phyloP scores from a whole-genome alignment of 2,888 invertebrate genomes.

The Tiliacea aurago region DNA sequence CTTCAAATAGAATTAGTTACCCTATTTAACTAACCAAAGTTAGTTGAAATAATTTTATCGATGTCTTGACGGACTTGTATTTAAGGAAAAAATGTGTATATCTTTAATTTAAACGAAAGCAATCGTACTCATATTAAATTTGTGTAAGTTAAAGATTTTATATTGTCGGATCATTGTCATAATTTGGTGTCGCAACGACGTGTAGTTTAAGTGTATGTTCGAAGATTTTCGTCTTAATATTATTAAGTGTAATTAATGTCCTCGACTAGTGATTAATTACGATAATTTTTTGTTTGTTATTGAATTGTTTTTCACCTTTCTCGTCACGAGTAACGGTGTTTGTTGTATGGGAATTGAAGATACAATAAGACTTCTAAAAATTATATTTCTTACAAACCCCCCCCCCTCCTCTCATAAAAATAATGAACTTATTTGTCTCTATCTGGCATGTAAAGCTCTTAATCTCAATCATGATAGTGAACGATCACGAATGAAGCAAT shows the following conservation, averaged over 20 bases:
- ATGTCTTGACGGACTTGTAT: slow-evolving; percentile 45
- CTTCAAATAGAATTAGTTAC: slow-evolving; percentile 56
- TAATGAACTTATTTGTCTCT: neutral
- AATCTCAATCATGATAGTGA: neutral
- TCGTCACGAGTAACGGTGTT: slow-evolving; percentile 87
- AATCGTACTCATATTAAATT: slow-evolving; percentile 64
- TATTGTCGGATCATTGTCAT: slow-evolving; percentile 62
- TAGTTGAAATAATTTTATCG: slow-evolving; percentile 56
- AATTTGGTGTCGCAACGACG: slow-evolving; percentile 70
- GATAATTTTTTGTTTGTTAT: slow-evolving; percentile 81
- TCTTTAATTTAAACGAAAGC: slow-evolving; percentile 67
- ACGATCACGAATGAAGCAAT: neutral
- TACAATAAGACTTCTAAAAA: slow-evolving; percentile 22
- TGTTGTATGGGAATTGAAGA: slow-evolving; percentile 75
- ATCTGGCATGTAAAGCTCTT: neutral
- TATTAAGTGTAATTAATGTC: slow-evolving; percentile 78
- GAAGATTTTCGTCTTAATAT: slow-evolving; percentile 71
- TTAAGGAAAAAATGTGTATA: slow-evolving; percentile 53
- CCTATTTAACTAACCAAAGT: slow-evolving; percentile 58
- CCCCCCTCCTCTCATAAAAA: no score
- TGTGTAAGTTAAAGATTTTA: slow-evolving; percentile 61
- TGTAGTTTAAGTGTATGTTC: slow-evolving; percentile 77
- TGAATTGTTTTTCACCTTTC: slow-evolving; percentile 84
- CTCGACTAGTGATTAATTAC: slow-evolving; percentile 78
- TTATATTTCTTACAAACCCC: no score